A percentile compares a stretch with the other conserved stretches of the same genome.
These are phyloP conservation scores for Cremastobaeus sp. DNA, from an alignment of 2,888 invertebrate species.

Conservation along the genomic window DNA sequence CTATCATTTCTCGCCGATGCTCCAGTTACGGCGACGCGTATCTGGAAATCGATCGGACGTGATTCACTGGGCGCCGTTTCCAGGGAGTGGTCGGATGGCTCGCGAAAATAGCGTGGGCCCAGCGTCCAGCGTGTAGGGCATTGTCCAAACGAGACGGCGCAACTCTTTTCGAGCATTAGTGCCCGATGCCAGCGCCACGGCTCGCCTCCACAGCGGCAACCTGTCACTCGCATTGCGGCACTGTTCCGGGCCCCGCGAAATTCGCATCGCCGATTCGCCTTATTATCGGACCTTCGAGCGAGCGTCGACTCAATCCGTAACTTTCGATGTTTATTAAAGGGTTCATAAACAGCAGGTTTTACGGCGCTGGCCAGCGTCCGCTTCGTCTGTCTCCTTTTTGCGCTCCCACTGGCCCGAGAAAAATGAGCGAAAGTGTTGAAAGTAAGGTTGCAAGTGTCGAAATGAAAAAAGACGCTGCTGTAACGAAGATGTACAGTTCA, in stretches of 20 bases:
- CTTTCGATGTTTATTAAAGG: conserved; percentile 5
- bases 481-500: too few species aligned
- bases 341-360: conserved; percentile 13
- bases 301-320: neutral
- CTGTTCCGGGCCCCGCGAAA: conserved; percentile 5
- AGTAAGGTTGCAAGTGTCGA: neutral
- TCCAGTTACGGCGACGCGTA: conserved; percentile 49
- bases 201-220: conserved; percentile 11
- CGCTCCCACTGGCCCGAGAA: too few species aligned
- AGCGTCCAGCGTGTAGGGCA: conserved; percentile 27
- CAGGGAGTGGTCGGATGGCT: conserved; percentile 40
- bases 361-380: neutral
- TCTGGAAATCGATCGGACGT: conserved; percentile 52
- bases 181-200: conserved; percentile 22
- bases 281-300: neutral
- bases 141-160: conserved; percentile 42
- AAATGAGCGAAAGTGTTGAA: conserved; percentile 3
- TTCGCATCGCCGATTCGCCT: conserved; percentile 10
- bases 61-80: conserved; percentile 43
- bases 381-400: too few species aligned
- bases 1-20: conserved; percentile 53
- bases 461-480: conserved; percentile 2
- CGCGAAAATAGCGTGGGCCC: conserved; percentile 53
- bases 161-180: conserved; percentile 33
- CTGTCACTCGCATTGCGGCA: neutral